Percentiles rank a stretch among this genome's conserved stretches.
Evolutionary conservation across 2,797 vertebrate genomes (phyloP).

Genomic region (Cossypha heuglini): DNA sequence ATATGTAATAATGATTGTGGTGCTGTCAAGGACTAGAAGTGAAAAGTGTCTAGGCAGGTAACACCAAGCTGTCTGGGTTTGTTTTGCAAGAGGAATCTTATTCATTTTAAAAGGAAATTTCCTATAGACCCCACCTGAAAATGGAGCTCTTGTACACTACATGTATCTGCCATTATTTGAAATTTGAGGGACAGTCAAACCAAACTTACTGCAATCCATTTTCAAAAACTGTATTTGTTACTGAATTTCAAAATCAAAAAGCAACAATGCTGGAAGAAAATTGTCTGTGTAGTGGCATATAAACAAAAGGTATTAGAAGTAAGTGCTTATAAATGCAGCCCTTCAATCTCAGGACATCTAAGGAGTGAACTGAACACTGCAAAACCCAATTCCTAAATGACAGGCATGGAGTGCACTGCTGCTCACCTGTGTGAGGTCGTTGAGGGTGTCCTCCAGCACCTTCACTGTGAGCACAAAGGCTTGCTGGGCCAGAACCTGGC

Average conservation of each 20-base stretch:
- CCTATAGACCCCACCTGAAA: neutral
- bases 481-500: constrained; percentile 93
- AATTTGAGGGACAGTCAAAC: neutral
- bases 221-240: neutral
- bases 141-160: neutral
- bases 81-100: neutral
- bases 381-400: neutral
- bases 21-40: neutral
- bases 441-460: constrained; percentile 95
- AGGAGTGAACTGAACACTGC: neutral
- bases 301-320: neutral
- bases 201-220: neutral
- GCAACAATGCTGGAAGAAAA: neutral
- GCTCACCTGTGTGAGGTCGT: constrained; percentile 88
- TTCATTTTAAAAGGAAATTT: neutral
- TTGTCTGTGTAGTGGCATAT: neutral
- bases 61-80: neutral
- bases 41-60: neutral
- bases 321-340: fast-evolving
- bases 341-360: neutral
- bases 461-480: constrained; percentile 96
- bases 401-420: fast-evolving
- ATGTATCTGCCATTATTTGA: neutral
- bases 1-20: neutral
- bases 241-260: neutral